Percentiles rank a stretch among this genome's conserved stretches.
phyloP scores from a whole-genome alignment of 2,888 invertebrate genomes.

The Uloborus plumipes region DNA sequence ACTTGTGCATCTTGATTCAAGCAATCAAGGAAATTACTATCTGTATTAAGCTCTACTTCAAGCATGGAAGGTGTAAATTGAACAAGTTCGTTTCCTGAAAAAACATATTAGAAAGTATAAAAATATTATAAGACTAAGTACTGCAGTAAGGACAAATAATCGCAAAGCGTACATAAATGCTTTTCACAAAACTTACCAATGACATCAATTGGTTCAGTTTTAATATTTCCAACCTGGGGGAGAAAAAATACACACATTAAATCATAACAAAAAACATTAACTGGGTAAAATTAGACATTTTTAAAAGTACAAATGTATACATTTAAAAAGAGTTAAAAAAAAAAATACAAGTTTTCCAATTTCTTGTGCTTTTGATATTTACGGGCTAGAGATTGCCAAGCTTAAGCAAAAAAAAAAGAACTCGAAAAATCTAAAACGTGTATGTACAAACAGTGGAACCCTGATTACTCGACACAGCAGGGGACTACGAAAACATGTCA shows the following conservation, averaged over 20 bases:
- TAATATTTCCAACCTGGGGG: slow-evolving; percentile 39
- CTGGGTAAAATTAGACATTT: no score
- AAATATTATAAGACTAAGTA: background rate
- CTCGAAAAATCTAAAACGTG: no score
- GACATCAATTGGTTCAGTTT: slow-evolving; percentile 36
- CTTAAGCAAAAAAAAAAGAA: no score
- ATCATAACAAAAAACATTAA: no score
- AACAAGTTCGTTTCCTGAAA: slow-evolving; percentile 54
- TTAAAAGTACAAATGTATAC: no score
- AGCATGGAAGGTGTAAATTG: slow-evolving; percentile 45
- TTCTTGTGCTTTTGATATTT: no score
- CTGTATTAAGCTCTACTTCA: slow-evolving; percentile 32
- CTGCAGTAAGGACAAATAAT: background rate
- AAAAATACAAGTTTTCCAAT: no score
- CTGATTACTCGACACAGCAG: no score
- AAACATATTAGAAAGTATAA: background rate
- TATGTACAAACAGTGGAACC: no score
- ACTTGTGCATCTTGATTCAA: slow-evolving; percentile 13
- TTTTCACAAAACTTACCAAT: slow-evolving; percentile 23
- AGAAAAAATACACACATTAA: background rate
- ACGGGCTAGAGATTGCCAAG: no score
- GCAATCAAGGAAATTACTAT: slow-evolving; percentile 27
- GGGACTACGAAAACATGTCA: no score
- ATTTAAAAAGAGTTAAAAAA: no score
- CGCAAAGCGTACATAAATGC: background rate